phyloP scores from a whole-genome alignment of 2,113 vertebrate genomes.

The Cinclus mexicanus region DNA sequence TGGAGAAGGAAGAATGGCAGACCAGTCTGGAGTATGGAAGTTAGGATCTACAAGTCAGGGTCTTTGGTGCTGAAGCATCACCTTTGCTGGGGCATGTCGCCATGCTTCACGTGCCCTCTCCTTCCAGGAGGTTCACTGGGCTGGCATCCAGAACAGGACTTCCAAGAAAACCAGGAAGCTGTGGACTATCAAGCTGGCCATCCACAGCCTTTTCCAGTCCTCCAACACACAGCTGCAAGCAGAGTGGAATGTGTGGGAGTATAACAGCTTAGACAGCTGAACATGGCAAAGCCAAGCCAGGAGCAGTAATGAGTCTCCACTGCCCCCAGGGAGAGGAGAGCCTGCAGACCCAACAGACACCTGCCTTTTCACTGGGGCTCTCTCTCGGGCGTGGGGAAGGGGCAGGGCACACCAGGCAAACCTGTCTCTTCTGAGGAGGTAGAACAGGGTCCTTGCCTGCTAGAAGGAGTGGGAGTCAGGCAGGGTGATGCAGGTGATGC shows the following conservation, averaged over 20 bases:
- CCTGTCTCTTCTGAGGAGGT: neutral
- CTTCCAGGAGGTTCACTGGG: constrained; percentile 76
- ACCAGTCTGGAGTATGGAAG: neutral
- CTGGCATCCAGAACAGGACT: constrained; percentile 58
- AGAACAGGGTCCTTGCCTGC: neutral
- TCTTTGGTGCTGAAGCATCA: neutral
- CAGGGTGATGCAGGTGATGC: neutral
- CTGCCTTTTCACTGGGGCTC: neutral
- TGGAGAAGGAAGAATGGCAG: neutral
- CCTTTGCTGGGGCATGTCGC: neutral
- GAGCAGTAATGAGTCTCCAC: neutral
- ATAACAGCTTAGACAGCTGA: constrained; percentile 77
- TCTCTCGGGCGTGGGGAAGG: neutral
- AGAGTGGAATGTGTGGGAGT: constrained; percentile 1
- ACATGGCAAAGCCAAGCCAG: constrained; percentile 56
- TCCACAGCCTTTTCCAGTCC: constrained; percentile 73
- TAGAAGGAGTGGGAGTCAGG: neutral
- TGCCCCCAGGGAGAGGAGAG: neutral
- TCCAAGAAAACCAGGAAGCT: constrained; percentile 69
- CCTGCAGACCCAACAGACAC: neutral
- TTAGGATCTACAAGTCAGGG: neutral
- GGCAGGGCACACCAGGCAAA: neutral
- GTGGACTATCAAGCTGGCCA: constrained; percentile 69
- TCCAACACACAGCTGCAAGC: constrained; percentile 25
- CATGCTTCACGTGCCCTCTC: neutral